These are phyloP conservation scores for Drosophila histrio DNA, from an alignment of 2,888 invertebrate genomes.

Conservation along the genomic window DNA sequence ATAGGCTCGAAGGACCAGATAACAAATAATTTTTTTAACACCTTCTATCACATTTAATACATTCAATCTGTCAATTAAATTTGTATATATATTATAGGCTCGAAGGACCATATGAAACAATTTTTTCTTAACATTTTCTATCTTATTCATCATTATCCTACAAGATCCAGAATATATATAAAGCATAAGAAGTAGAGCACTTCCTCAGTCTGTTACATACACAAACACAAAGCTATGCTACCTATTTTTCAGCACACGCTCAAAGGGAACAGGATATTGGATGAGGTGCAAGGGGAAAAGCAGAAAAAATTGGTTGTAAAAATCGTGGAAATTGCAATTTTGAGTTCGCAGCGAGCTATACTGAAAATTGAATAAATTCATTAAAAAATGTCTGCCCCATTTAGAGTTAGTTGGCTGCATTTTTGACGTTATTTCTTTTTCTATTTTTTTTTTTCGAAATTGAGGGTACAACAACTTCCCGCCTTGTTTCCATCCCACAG, in stretches of 20 bases:
- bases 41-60: too few relatives aligned
- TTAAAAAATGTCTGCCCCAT: conserved; percentile 24
- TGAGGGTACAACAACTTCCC: neutral
- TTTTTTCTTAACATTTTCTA: too few relatives aligned
- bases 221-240: neutral
- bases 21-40: too few relatives aligned
- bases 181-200: too few relatives aligned
- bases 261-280: neutral
- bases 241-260: neutral
- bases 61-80: too few relatives aligned
- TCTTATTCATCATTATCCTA: too few relatives aligned
- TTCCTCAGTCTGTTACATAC: neutral
- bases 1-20: too few relatives aligned
- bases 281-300: neutral
- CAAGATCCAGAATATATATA: too few relatives aligned
- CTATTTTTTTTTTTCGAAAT: neutral
- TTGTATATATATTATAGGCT: too few relatives aligned
- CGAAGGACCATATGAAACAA: too few relatives aligned
- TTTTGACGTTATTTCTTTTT: neutral
- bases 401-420: neutral
- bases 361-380: conserved; percentile 36
- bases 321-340: conserved; percentile 32
- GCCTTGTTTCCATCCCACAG: neutral
- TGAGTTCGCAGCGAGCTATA: neutral
- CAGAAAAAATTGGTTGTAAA: neutral